Evolutionary conservation across 2,888 invertebrate genomes (phyloP), one percentile per base, ranked within the genome.

Genomic region (Sarcophaga variegata): DNA sequence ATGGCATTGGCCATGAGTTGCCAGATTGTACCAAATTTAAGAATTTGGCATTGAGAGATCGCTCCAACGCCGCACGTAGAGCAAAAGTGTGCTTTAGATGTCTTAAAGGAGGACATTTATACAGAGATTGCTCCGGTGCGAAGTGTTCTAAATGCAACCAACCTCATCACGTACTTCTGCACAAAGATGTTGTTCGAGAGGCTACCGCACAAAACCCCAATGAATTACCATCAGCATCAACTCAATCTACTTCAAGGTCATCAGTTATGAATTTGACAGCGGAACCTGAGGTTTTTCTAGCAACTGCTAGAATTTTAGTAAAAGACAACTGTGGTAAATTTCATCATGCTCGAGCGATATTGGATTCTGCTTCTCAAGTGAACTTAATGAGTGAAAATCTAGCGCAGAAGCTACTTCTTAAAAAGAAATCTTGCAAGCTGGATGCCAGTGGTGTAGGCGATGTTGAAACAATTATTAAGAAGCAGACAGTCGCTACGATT

Each of bases 321-420:
- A 79, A 64, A 14, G 79, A 79, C 17, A 12, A 5, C n/a, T 69
- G 63, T 60, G 87, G 83, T 3, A 69, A 70, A 20, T 83, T 76
- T 60, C 79, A 85, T 25, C 45, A 60, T 0, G 79, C 72, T 20
- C 71, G 86, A 0, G 82, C 74, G 1, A 64, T 87, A n/a, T 71
- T 87, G 25, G 83, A 88, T 67, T 87, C 87, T 14, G 81, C 71
- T 8, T 85, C 85, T 5, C 81, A 87, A 69, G 69, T 87, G 0
- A 85, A 85, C 17, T 20, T 86, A 4, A 82, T 88, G 63, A 81
- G 80, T 27, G 79, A 72, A n/a, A 27, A 81, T 67, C 59, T 84
- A 14, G 71, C 76, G 37, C 77, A 84, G 12, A 81, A 27, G 20
- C 54, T 82, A 54, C 62, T n/a, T 45, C 54, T 83, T 45, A 69